Evolutionary conservation across 2,797 vertebrate genomes (phyloP), one percentile per base, ranked within the genome.

Genomic region (Rhadinocentrus ornatus): DNA sequence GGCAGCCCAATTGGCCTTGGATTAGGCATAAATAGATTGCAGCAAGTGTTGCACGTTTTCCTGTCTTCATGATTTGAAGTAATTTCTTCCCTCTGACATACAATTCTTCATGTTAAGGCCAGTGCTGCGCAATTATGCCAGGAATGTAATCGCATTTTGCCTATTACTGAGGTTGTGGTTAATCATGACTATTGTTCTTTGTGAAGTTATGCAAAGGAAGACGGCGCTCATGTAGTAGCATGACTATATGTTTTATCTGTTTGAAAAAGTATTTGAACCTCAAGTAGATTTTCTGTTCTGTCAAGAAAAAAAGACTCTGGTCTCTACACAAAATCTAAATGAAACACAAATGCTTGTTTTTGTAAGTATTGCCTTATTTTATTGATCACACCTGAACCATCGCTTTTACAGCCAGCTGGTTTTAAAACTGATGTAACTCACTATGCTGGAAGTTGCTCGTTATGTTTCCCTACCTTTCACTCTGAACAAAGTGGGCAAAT

Each of bases 81-180:
- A 2, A 67, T 77, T 80, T 71, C 70, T 70, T 39, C 63, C 32
- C 55, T 59, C 58, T 81, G 69, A 83, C 81, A 81, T 64, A 56
- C 62, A 60, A 66, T 84, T 80, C 70, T 72, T 86, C 78, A 79
- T 68, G 32, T 67, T 81, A 59, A 78, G 70, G 57, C 65, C 71
- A 59, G 27, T 39, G 31, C 52, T 60, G 62, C 48, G 79, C 61
- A 76, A 74, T 69, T 71, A 81, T 77, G 63, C 34, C 72, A 66
- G 66, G 66, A 79, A 71, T 66, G 35, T 41, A 73, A 67, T 74
- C n/a, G 13, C 27, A 58, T 75, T 83, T 77, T 66, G 60, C 24
- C 69, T 57, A 69, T 77, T 64, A 52, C 22, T 24, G 53, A 62
- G 41, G 59, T 75, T 7, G 26, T 58, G 53, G 73, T 61, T 78